Evolutionary conservation across 2,113 vertebrate species (phyloP), one percentile per base, ranked within the genome.

Genomic region (Addax nasomaculatus): DNA sequence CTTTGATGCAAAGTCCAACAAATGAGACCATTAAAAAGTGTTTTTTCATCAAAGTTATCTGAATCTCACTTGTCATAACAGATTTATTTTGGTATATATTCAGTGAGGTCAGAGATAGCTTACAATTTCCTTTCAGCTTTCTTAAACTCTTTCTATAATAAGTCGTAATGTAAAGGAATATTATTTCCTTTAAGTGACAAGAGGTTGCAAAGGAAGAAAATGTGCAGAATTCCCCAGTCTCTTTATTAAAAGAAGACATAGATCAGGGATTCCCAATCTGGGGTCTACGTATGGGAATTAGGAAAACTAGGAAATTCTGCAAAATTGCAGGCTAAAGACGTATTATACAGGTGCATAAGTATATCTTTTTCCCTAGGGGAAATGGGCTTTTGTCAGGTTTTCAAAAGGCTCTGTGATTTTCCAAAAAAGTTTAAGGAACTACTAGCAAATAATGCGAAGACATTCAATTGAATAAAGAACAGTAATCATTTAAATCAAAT

Each of bases 231-330:
- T 87, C 47, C 6, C 2, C 47, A 73, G 15, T 36, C 21, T 96
- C 36, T 76, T 92, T 89, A 89, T 92, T 90, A 86, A 90, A 97
- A 95, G 19, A 95, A 94, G 19, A 64, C 25, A 85, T 0, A 89
- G 10, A 90, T 12, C 21, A 92, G n/a, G 25, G 30, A 93, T 79
- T 90, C 12, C 10, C 17, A 95, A 30, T 23, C 15, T 36, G 29
- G 13, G 21, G 12, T 70, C 39, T 30, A 73, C 2, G 7, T 85
- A 67, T 6, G 13, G 5, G 11, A 90, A 27, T 95, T 86, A 92
- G 5, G 11, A 13, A 90, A 84, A 53, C 21, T 30, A 81, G 36
- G 12, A 95, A 92, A 92, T 87, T 95, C 13, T 93, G 7, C 47
- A 87, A 90, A 96, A 92, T 2, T 80, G 1, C 9, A 85, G 3